Conservation (phyloP, 2,888 invertebrate genomes). For the Synanthedon myopaeformis region DNA sequence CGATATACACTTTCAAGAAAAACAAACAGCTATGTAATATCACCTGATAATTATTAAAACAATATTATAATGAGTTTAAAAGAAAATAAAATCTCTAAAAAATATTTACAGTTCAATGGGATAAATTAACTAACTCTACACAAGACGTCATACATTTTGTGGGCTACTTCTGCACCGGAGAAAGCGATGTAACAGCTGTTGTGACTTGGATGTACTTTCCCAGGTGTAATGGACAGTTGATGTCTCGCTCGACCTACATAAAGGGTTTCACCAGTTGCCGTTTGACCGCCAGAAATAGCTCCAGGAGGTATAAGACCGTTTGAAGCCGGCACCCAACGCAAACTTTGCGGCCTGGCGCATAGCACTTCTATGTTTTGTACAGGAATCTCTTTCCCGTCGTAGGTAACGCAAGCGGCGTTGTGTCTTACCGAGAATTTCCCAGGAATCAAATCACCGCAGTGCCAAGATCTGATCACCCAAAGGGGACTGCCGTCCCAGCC, state of each 20-base stretch:
- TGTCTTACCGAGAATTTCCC: slow-evolving; percentile 59
- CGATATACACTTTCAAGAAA: too few species aligned
- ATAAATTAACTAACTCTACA: slow-evolving; percentile 32
- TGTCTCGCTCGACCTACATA: slow-evolving; percentile 70
- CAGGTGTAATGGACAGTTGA: slow-evolving; percentile 69
- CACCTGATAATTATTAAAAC: too few species aligned
- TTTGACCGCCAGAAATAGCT: slow-evolving; percentile 66
- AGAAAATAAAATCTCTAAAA: too few species aligned
- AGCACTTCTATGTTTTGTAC: slow-evolving; percentile 60
- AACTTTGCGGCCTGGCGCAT: slow-evolving; percentile 39
- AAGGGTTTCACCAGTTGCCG: slow-evolving; percentile 54
- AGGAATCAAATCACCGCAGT: slow-evolving; percentile 57
- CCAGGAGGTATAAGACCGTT: slow-evolving; percentile 66
- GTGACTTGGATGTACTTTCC: slow-evolving; percentile 64
- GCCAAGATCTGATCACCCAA: slow-evolving; percentile 60
- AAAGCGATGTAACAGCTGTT: slow-evolving; percentile 53
- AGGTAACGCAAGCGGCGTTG: slow-evolving; percentile 46
- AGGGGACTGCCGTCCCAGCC: slow-evolving; percentile 63
- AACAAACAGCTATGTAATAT: too few species aligned
- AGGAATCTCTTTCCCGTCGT: slow-evolving; percentile 48
- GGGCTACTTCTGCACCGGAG: slow-evolving; percentile 47
- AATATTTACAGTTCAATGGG: background rate
- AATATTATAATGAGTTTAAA: too few species aligned
- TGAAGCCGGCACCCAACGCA: slow-evolving; percentile 66
- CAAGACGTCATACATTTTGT: slow-evolving; percentile 55